Percentiles rank a stretch among this genome's conserved stretches.
phyloP scores from a whole-genome alignment of 2,888 invertebrate species.

The Xanthorhoe spadicearia region DNA sequence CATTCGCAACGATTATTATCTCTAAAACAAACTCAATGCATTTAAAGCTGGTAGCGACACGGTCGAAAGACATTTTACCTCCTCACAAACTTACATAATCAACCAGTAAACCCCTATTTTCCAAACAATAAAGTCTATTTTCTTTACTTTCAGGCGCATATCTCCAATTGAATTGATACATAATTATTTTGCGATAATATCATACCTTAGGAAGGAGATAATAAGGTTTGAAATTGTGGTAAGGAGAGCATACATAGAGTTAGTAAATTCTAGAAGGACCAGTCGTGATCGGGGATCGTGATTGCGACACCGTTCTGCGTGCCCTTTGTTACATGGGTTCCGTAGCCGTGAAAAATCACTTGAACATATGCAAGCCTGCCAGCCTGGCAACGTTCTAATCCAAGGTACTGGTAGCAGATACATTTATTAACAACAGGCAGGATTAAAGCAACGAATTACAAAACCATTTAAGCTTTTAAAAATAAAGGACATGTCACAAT shows the following conservation, averaged over 20 bases:
- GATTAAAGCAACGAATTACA: neutral
- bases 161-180: constrained; percentile 44
- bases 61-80: constrained; percentile 79
- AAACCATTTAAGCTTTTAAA: no score
- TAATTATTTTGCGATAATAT: constrained; percentile 37
- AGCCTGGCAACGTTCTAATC: constrained; percentile 76
- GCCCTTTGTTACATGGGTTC: constrained; percentile 82
- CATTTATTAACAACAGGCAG: constrained; percentile 14
- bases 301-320: constrained; percentile 82
- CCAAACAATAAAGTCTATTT: constrained; percentile 55
- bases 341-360: constrained; percentile 84
- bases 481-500: no score
- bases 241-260: constrained; percentile 48
- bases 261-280: constrained; percentile 74
- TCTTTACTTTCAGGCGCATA: constrained; percentile 47
- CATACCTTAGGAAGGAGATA: constrained; percentile 34
- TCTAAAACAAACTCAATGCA: constrained; percentile 83
- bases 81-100: constrained; percentile 56
- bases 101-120: constrained; percentile 47
- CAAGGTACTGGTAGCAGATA: constrained; percentile 61
- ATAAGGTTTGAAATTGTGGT: constrained; percentile 44
- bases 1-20: constrained; percentile 84
- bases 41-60: constrained; percentile 83
- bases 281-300: constrained; percentile 83
- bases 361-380: constrained; percentile 81